These are phyloP conservation scores for Neodon shergylaensis DNA, from an alignment of 2,113 vertebrate species.

Conservation along the genomic window DNA sequence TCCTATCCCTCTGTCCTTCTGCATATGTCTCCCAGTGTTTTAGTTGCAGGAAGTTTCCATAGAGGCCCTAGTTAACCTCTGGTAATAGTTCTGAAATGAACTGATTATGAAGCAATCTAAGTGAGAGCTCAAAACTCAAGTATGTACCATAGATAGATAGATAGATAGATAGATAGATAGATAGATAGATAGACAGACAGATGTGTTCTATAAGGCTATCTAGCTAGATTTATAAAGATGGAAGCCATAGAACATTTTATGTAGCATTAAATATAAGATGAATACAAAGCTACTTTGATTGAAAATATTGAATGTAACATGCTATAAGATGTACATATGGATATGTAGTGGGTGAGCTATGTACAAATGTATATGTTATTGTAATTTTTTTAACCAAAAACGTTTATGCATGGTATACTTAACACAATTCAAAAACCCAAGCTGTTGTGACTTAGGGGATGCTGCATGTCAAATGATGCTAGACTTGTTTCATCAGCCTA, in stretches of 20 bases:
- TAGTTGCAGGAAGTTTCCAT: neutral
- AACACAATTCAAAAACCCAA: neutral
- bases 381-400: too few relatives aligned
- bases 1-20: neutral
- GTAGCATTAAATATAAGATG: neutral
- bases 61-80: neutral
- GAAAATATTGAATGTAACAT: neutral
- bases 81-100: neutral
- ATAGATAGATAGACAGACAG: too few relatives aligned
- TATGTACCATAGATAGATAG: neutral
- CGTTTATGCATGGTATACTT: neutral
- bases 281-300: neutral
- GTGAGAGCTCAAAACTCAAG: neutral
- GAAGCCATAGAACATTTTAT: neutral
- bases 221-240: neutral
- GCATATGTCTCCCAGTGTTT: neutral
- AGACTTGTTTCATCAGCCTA: neutral
- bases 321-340: neutral
- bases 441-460: neutral
- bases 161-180: too few relatives aligned
- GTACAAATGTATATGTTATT: neutral
- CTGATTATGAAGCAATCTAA: neutral
- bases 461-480: neutral
- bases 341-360: neutral
- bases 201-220: neutral